Percentiles rank a stretch among this genome's conserved stretches.
Evolutionary conservation across 1,140 invertebrate species (phyloP).

Genomic region (Atta cephalotes): DNA sequence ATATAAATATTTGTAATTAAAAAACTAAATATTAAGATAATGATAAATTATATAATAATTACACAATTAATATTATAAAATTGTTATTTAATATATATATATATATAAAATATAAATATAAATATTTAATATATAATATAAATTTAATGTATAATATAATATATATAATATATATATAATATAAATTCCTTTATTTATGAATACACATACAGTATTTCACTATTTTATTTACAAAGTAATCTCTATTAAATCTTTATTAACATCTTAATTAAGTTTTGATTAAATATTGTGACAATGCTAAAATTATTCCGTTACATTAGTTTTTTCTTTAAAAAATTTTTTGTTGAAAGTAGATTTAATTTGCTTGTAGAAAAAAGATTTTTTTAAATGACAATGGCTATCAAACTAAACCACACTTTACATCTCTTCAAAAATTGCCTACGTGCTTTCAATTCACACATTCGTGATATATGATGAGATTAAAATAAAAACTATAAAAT

Average conservation of each 20-base stretch:
- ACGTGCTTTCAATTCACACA: background rate
- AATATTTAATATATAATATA: no score
- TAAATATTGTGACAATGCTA: background rate
- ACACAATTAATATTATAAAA: no score
- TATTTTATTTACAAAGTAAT: background rate
- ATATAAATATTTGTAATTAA: no score
- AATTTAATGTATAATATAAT: no score
- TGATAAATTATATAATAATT: no score
- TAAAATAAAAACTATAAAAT: slow-evolving; percentile 21
- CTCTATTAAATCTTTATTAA: background rate
- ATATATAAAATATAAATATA: no score
- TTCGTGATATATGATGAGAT: background rate
- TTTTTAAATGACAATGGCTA: background rate
- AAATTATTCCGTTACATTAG: background rate
- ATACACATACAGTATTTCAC: background rate
- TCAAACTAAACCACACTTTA: background rate
- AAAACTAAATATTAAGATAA: no score
- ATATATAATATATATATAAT: no score
- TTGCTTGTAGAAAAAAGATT: background rate
- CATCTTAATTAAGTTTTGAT: background rate
- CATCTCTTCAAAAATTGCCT: slow-evolving; percentile 9
- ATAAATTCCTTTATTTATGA: no score
- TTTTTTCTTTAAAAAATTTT: background rate
- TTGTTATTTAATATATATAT: no score
- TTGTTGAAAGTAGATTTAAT: slow-evolving; percentile 1